Base-by-base conservation (phyloP, 1,140 invertebrate genomes). In the Drosophila trapezifrons region DNA sequence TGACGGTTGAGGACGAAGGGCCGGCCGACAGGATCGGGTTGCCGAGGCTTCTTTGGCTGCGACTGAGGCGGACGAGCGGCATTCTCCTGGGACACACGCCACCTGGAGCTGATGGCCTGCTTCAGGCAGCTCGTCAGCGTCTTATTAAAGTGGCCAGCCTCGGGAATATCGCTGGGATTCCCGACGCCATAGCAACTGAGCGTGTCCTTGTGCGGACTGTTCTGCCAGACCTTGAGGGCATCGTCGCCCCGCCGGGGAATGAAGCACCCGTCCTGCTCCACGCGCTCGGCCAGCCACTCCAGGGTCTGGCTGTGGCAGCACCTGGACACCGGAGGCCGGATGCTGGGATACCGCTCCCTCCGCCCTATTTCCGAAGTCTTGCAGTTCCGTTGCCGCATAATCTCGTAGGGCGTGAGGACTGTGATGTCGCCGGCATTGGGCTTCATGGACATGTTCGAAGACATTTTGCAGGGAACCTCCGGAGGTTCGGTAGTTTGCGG, bases 361-460 rank as follows among this genome's bases (percentile, higher is more conserved):
- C 1, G 29, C 27, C 0, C n/a, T n/a, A n/a, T n/a, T n/a, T n/a
- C n/a, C n/a, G n/a, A n/a, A n/a, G 56, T 17, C 22, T 90, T 79
- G 52, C 76, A 87, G 32, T 87, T 81, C 3, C 60, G 10, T 2
- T 45, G 51, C 12, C 80, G 66, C 27, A 84, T 77, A 4, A 71
- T 4, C 8, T 63, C 66, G 10, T 69, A 56, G 12, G 59, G 69
- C 6, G 1, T 37, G 22, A 12, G 38, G 3, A 22, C n/a, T n/a
- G n/a, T n/a, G n/a, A 29, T 5, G 2, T 42, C 54, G 3, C 35
- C 18, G 25, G 51, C 18, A n/a, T 5, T 15, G 18, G 13, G 0
- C 2, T 9, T 29, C 12, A 5, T 2, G 25, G 10, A 37, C 12
- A 6, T 2, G 13, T 13, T 12, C 37, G n/a, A 60, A 4, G 0